Percentiles rank a stretch among this genome's conserved stretches.
Conservation (phyloP, 2,888 invertebrate species). For the Drosophila picticornis region DNA sequence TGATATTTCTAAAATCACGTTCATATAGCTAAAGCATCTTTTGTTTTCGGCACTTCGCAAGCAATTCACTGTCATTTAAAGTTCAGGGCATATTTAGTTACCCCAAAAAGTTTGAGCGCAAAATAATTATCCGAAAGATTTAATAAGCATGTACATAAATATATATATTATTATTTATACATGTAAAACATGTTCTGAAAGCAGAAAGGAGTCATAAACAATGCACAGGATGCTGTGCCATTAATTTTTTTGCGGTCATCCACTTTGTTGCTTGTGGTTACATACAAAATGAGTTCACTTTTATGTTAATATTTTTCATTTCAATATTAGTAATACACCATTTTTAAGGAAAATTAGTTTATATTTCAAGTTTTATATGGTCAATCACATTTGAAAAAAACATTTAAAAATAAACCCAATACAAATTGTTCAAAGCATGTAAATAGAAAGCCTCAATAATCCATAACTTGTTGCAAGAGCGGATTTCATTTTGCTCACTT, state of each 20-base stretch:
- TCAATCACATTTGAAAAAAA: too few species aligned
- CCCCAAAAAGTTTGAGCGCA: neutral
- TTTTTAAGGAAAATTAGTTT: too few species aligned
- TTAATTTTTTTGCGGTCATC: neutral
- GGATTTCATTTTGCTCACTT: neutral
- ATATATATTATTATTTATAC: neutral
- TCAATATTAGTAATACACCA: neutral
- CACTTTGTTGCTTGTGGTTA: neutral
- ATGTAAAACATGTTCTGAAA: neutral
- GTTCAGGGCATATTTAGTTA: neutral
- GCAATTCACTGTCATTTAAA: neutral
- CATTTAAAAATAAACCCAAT: too few species aligned
- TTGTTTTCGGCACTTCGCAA: neutral
- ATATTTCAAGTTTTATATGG: too few species aligned
- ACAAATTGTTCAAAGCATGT: too few species aligned
- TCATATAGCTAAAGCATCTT: neutral
- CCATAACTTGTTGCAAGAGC: too few species aligned
- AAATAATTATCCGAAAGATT: neutral
- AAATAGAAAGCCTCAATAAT: too few species aligned
- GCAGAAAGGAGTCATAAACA: neutral
- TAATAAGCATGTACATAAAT: neutral
- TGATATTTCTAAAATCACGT: neutral
- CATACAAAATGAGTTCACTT: neutral
- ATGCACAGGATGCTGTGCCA: neutral
- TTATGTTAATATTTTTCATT: neutral